These are phyloP conservation scores for Myopa tessellatipennis DNA, from an alignment of 2,888 invertebrate species.

Conservation along the genomic window DNA sequence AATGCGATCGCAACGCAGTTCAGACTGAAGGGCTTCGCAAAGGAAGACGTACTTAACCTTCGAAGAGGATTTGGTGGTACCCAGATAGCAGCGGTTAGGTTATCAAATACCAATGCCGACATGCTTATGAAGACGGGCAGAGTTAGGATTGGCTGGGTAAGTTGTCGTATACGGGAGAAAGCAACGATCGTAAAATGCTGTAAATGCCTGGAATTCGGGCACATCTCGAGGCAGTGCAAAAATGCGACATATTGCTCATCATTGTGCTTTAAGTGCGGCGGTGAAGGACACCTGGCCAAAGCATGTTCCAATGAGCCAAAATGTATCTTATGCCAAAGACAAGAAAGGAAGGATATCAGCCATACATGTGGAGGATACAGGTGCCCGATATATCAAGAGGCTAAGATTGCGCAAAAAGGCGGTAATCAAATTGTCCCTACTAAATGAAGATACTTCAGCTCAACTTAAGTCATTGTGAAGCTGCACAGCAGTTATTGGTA, in stretches of 20 bases:
- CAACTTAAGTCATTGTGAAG: no score
- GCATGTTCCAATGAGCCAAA: not conserved
- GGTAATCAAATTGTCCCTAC: not conserved
- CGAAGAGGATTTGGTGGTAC: not conserved
- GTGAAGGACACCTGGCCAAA: not conserved
- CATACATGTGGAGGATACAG: not conserved
- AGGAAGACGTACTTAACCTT: not conserved
- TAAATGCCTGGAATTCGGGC: not conserved
- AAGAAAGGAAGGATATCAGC: not conserved
- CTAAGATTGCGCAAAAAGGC: not conserved
- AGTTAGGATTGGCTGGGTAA: not conserved
- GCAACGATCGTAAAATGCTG: not conserved
- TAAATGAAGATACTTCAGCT: not conserved
- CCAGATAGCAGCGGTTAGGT: not conserved
- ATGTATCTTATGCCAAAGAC: not conserved
- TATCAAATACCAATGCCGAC: not conserved
- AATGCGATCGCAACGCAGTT: not conserved
- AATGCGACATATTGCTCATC: not conserved
- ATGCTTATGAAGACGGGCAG: not conserved
- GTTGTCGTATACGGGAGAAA: not conserved
- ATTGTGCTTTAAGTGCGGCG: not conserved
- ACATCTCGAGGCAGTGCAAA: not conserved
- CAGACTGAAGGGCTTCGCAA: not conserved
- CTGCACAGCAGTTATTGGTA: not conserved
- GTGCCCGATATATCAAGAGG: not conserved